A percentile compares a stretch with the other conserved stretches of the same genome.
Evolutionary conservation across 2,797 vertebrate species (phyloP).

Genomic region (Merluccius polli): DNA sequence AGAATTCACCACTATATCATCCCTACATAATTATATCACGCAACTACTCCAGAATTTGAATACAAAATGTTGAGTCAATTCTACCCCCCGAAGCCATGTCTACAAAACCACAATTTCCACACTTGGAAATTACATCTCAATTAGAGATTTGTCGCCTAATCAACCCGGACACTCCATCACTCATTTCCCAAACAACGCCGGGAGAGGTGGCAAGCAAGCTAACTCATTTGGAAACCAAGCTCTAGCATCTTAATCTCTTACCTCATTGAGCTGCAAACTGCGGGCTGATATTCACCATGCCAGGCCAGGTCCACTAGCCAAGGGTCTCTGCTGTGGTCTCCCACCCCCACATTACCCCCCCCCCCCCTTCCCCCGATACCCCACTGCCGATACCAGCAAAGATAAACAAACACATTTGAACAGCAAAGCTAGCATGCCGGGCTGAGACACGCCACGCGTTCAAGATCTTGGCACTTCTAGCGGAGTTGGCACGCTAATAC

Average conservation of each 20-base stretch:
- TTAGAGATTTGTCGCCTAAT: conserved; percentile 48
- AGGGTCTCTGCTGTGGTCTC: neutral
- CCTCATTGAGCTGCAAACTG: conserved; percentile 68
- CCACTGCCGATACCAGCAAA: conserved; percentile 12
- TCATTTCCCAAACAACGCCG: conserved; percentile 49
- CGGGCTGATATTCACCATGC: conserved; percentile 48
- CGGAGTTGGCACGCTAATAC: conserved; percentile 41
- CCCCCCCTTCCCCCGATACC: neutral
- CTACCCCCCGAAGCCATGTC: conserved; percentile 14
- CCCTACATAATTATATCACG: conserved; percentile 28
- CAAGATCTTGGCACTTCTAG: conserved; percentile 21
- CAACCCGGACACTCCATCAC: conserved; percentile 48
- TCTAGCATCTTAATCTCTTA: conserved; percentile 66
- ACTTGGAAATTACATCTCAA: conserved; percentile 38
- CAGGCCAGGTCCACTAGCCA: conserved; percentile 42
- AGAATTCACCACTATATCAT: conserved; percentile 1
- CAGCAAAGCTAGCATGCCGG: conserved; percentile 11
- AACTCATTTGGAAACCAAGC: conserved; percentile 46
- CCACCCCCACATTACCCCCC: neutral
- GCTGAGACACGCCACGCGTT: conserved; percentile 16
- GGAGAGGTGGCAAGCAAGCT: conserved; percentile 33
- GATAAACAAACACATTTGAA: conserved; percentile 29
- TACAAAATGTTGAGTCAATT: conserved; percentile 15
- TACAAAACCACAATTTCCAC: conserved; percentile 25
- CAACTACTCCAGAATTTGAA: conserved; percentile 30